Conservation (phyloP, 2,797 vertebrate genomes). For the Cryptoblepharus egeriae region DNA sequence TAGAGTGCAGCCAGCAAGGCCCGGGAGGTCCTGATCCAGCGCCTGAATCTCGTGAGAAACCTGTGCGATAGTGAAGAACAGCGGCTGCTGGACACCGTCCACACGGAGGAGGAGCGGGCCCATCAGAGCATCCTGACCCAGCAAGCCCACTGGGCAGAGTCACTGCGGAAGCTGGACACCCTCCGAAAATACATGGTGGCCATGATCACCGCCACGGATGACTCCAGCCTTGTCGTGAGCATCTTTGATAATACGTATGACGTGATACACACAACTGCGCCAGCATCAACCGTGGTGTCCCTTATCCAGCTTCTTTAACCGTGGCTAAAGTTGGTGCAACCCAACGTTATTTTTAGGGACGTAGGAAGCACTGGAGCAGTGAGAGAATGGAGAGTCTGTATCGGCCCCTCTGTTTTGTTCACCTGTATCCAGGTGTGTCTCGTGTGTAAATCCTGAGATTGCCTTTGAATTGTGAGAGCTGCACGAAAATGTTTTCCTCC, state of each 20-base stretch:
- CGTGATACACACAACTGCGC: no score
- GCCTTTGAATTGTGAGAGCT: neutral
- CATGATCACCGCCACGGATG: slow-evolving; percentile 84
- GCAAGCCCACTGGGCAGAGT: slow-evolving; percentile 87
- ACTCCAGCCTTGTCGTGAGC: slow-evolving; percentile 88
- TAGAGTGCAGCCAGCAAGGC: slow-evolving; percentile 81
- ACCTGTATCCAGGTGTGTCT: neutral
- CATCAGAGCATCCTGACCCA: slow-evolving; percentile 95
- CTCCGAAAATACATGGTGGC: slow-evolving; percentile 87
- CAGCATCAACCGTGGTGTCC: neutral
- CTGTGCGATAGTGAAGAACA: slow-evolving; percentile 92
- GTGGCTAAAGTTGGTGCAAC: neutral
- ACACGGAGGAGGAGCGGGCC: slow-evolving; percentile 88
- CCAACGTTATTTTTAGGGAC: no score
- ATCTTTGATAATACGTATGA: no score
- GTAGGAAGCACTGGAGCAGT: neutral
- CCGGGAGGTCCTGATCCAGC: slow-evolving; percentile 87
- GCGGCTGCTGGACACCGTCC: slow-evolving; percentile 87
- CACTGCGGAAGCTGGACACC: slow-evolving; percentile 80
- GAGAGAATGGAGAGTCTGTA: neutral
- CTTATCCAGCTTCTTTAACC: neutral
- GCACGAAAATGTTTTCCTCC: neutral
- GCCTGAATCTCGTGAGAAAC: slow-evolving; percentile 82
- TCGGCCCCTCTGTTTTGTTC: neutral
- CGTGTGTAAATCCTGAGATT: neutral